phyloP scores from a whole-genome alignment of 2,113 vertebrate species.

The Ammodytes marinus region DNA sequence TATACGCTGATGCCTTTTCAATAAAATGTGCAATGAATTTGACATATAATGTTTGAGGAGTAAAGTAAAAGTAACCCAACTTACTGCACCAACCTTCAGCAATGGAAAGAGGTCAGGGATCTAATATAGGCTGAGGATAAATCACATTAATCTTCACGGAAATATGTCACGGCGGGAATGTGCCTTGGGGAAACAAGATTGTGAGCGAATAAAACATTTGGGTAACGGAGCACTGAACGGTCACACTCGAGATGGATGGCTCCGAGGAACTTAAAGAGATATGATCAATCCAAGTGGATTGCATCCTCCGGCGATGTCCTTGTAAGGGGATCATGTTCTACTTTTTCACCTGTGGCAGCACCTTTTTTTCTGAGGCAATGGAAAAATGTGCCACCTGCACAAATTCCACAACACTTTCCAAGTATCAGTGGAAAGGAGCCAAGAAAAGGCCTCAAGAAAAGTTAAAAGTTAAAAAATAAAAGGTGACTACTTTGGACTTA shows the following conservation, averaged over 20 bases:
- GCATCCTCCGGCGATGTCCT: constrained; percentile 65
- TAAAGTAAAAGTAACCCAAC: constrained; percentile 49
- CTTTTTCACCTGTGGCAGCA: constrained; percentile 42
- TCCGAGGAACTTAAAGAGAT: constrained; percentile 46
- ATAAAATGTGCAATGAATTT: constrained; percentile 46
- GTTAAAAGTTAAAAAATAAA: neutral
- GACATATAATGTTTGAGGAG: constrained; percentile 38
- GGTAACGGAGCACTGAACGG: constrained; percentile 55
- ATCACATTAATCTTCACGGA: constrained; percentile 71
- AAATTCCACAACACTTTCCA: constrained; percentile 10
- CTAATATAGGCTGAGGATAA: constrained; percentile 67
- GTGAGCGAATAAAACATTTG: constrained; percentile 72
- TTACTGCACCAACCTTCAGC: constrained; percentile 52
- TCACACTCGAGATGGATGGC: constrained; percentile 70
- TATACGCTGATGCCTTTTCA: constrained; percentile 18
- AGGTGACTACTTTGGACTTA: constrained; percentile 54
- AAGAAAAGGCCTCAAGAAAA: neutral
- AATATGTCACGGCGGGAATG: constrained; percentile 73
- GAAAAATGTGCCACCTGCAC: constrained; percentile 34
- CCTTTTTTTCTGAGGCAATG: constrained; percentile 9
- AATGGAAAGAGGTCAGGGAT: constrained; percentile 57
- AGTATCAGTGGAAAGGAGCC: constrained; percentile 4
- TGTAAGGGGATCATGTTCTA: constrained; percentile 50
- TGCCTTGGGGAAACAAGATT: constrained; percentile 66
- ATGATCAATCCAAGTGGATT: constrained; percentile 54